phyloP scores from a whole-genome alignment of 53 echinoderm and acorn worm genomes.

The Antedon mediterranea region DNA sequence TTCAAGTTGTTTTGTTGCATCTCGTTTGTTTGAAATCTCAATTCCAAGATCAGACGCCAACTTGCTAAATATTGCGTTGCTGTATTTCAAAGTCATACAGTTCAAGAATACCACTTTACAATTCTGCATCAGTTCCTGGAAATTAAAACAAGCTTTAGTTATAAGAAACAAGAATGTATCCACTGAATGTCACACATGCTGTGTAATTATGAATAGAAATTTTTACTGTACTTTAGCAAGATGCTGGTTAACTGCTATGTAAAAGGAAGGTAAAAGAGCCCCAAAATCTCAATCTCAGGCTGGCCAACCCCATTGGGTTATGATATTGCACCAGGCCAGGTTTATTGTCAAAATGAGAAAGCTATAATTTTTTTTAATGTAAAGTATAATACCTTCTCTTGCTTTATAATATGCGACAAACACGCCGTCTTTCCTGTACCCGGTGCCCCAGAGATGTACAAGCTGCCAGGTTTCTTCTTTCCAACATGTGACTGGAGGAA shows the following conservation, averaged over 20 bases:
- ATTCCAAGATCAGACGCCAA: conserved; percentile 34
- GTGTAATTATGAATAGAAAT: no score
- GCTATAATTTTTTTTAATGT: not conserved
- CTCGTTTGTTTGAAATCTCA: conserved; percentile 22
- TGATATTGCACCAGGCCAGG: conserved; percentile 9
- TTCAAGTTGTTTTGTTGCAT: conserved; percentile 48
- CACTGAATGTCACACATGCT: no score
- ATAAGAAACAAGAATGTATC: no score
- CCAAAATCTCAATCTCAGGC: no score
- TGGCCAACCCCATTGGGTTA: no score
- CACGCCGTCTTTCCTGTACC: conserved; percentile 97
- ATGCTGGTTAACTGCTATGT: no score
- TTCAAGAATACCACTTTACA: conserved; percentile 55
- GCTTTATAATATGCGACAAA: conserved; percentile 45
- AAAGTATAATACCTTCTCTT: conserved; percentile 20
- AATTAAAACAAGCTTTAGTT: no score
- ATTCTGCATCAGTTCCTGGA: conserved; percentile 19
- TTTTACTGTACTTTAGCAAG: no score
- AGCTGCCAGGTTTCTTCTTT: conserved; percentile 53
- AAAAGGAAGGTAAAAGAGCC: no score
- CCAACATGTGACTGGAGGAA: conserved; percentile 59
- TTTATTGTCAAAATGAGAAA: not conserved
- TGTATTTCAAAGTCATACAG: conserved; percentile 77
- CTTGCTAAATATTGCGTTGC: conserved; percentile 69
- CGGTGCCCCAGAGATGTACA: conserved; percentile 94